Conservation (phyloP, 2,797 vertebrate genomes). For the Pempheris klunzingeri region DNA sequence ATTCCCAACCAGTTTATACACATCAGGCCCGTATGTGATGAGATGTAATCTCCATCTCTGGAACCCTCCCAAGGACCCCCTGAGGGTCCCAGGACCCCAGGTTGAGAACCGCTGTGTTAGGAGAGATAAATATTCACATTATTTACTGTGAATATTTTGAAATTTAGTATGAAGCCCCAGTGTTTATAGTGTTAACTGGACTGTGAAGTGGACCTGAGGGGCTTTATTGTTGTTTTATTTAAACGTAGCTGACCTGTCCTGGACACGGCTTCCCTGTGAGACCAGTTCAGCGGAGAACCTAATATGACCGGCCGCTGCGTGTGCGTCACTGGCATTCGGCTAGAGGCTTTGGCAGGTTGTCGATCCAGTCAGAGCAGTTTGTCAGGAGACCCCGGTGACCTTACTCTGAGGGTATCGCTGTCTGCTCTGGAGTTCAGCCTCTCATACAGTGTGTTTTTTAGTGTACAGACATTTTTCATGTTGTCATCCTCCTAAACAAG, state of each 20-base stretch:
- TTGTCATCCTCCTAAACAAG: conserved; percentile 8
- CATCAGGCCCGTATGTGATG: too few species aligned
- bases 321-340: conserved; percentile 5
- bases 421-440: conserved; percentile 7
- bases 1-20: too few species aligned
- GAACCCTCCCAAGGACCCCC: too few species aligned
- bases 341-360: conserved; percentile 31
- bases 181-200: neutral
- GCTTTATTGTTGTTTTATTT: neutral
- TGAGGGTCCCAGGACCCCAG: too few species aligned
- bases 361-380: conserved; percentile 47
- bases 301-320: conserved; percentile 4
- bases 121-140: too few species aligned
- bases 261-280: neutral
- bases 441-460: neutral
- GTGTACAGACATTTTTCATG: conserved; percentile 2
- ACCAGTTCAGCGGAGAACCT: neutral
- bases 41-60: too few species aligned
- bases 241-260: neutral
- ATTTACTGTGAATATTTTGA: neutral
- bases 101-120: too few species aligned
- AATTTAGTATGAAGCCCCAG: too few species aligned
- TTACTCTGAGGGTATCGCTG: conserved; percentile 6
- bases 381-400: conserved; percentile 35
- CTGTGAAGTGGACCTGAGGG: neutral